phyloP scores from a whole-genome alignment of 2,888 invertebrate genomes.

The Liopterus haemorrhoidalis region DNA sequence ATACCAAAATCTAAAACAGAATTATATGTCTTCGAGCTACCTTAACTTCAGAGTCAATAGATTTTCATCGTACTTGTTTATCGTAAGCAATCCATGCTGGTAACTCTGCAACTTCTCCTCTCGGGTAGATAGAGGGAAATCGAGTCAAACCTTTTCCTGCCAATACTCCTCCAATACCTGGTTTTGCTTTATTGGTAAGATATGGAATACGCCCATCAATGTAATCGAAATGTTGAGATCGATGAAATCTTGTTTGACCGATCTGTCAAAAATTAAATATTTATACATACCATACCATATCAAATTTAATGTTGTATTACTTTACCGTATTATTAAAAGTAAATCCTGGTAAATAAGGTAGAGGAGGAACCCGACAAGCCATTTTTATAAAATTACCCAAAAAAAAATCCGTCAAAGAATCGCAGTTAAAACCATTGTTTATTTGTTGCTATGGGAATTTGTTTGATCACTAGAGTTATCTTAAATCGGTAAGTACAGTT shows the following conservation, averaged over 20 bases:
- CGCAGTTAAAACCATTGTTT: constrained; percentile 1
- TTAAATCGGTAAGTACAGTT: background rate
- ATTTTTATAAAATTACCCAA: constrained; percentile 35
- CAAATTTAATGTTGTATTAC: constrained; percentile 13
- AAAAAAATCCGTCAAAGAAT: too few relatives aligned
- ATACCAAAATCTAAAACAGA: constrained; percentile 60
- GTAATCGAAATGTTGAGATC: constrained; percentile 57
- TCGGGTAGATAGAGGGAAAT: constrained; percentile 66
- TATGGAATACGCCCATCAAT: constrained; percentile 56
- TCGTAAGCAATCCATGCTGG: constrained; percentile 87
- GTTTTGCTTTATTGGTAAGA: constrained; percentile 56
- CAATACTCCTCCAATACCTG: constrained; percentile 54
- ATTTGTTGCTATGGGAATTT: constrained; percentile 3
- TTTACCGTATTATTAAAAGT: constrained; percentile 46
- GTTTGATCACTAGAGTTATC: constrained; percentile 1
- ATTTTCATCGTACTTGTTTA: constrained; percentile 58
- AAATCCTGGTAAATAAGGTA: constrained; percentile 71
- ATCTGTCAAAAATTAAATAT: constrained; percentile 46
- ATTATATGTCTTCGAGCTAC: background rate
- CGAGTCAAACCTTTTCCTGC: constrained; percentile 49
- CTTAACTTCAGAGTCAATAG: constrained; percentile 10
- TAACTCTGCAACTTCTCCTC: constrained; percentile 66
- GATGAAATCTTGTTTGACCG: constrained; percentile 58
- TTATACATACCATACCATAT: constrained; percentile 3
- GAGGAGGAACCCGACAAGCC: constrained; percentile 52